A percentile compares a stretch with the other conserved stretches of the same genome.
Conservation (phyloP, 2,797 vertebrate species). For the Acanthurus lineatus region DNA sequence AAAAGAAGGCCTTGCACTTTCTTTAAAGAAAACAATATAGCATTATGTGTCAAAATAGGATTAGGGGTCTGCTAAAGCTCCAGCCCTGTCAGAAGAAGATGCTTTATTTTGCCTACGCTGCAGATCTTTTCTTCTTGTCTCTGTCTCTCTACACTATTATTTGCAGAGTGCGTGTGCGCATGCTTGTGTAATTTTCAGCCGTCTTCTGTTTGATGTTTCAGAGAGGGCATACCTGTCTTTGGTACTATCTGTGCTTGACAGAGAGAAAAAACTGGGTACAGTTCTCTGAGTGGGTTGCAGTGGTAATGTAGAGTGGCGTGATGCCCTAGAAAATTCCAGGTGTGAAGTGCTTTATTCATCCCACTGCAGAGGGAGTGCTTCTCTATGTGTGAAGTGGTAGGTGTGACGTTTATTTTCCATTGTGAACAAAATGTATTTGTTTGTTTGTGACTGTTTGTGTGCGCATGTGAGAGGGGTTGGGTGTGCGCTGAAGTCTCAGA, state of each 20-base stretch:
- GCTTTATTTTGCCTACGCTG: slow-evolving; percentile 78
- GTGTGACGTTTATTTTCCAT: slow-evolving; percentile 55
- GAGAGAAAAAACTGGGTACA: slow-evolving; percentile 60
- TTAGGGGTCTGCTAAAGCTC: slow-evolving; percentile 72
- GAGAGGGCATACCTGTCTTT: slow-evolving; percentile 55
- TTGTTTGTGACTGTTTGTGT: slow-evolving; percentile 30
- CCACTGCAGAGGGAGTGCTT: slow-evolving; percentile 65
- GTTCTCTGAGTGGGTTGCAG: slow-evolving; percentile 70
- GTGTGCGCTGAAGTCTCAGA: slow-evolving; percentile 37
- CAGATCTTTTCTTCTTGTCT: slow-evolving; percentile 71
- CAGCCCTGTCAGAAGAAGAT: slow-evolving; percentile 69
- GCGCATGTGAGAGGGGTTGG: slow-evolving; percentile 39
- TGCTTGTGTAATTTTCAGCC: slow-evolving; percentile 59
- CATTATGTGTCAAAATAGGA: slow-evolving; percentile 78
- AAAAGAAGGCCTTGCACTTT: slow-evolving; percentile 61
- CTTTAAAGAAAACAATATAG: slow-evolving; percentile 76
- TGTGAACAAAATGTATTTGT: slow-evolving; percentile 54
- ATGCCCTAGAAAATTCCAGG: slow-evolving; percentile 81
- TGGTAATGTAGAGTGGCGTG: slow-evolving; percentile 75
- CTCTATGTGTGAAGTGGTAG: slow-evolving; percentile 64
- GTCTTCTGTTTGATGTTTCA: slow-evolving; percentile 73
- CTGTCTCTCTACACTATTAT: slow-evolving; percentile 51
- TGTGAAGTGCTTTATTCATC: slow-evolving; percentile 80
- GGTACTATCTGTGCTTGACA: slow-evolving; percentile 68
- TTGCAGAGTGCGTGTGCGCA: slow-evolving; percentile 52